Base-by-base conservation (phyloP, 2,797 vertebrate genomes). In the Margarornis squamiger region DNA sequence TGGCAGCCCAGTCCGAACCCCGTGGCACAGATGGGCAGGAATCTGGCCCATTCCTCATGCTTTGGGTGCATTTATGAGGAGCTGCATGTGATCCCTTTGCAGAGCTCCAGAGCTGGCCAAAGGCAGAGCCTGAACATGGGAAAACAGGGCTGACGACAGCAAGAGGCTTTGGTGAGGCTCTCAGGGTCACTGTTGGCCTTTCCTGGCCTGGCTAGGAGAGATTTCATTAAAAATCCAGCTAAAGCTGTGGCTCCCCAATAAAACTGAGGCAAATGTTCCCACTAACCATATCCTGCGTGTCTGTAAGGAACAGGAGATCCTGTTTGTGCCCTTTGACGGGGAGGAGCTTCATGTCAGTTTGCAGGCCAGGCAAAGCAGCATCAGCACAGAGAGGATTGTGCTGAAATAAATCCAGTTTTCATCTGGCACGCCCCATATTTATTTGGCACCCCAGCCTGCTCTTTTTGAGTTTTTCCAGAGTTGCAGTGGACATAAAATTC, bases 331-430 rank as follows among this genome's bases (percentile, higher is more conserved):
- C 52, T 70, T 30, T 26, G 32, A 48, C 38, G 43, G 43, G 66
- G 41, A 77, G 46, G 57, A 93, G 43, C 14, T 80, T 80, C 62
- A 39, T 0, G 0, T 16, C 26, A 49, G 38, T 7, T 43, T 36
- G 26, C 19, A 83, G 30, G 32, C 7, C 15, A 75, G 49, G 49
- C 63, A 45, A 16, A 68, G n/a, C 24, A 32, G 38, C 32, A 13
- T 29, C 18, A 92, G 39, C 36, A 58, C 1, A 46, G 77, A 16
- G 0, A 2, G 11, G 6, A n/a, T 5, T 16, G 30, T 62, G 48
- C 43, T 63, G 32, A 79, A 74, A 88, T 81, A 86, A 90, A 76
- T 54, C n/a, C 14, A 26, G 43, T 91, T 76, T 74, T 86, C 58
- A 15, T 26, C 74, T 34, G 65, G 12, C 4, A 55, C 27, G 14